phyloP scores from a whole-genome alignment of 2,888 invertebrate genomes.

The Colostygia pectinataria region DNA sequence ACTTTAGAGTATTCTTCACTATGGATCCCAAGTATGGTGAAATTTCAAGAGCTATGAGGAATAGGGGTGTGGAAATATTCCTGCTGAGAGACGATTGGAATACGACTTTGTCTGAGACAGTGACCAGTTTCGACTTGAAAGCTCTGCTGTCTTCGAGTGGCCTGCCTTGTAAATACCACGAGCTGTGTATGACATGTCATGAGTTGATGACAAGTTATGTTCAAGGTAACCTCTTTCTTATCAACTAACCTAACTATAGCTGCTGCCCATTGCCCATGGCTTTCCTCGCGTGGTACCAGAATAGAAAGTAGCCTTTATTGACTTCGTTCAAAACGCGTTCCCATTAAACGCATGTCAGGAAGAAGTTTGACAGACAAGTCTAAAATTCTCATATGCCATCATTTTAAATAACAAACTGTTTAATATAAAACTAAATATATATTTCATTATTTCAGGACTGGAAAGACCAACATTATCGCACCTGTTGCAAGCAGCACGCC shows the following conservation, averaged over 20 bases:
- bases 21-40: conserved; percentile 98
- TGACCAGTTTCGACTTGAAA: conserved; percentile 69
- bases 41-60: conserved; percentile 99
- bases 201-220: conserved; percentile 70
- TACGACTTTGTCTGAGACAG: conserved; percentile 56
- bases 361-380: too few relatives aligned
- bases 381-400: too few relatives aligned
- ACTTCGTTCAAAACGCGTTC: too few relatives aligned
- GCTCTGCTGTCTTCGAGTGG: conserved; percentile 70
- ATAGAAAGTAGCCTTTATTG: too few relatives aligned
- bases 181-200: conserved; percentile 63
- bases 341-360: too few relatives aligned
- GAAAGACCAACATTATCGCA: conserved; percentile 85
- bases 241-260: not conserved
- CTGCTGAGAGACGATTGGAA: conserved; percentile 62
- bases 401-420: too few relatives aligned
- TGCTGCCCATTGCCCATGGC: too few relatives aligned
- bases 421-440: not conserved
- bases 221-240: conserved; percentile 55
- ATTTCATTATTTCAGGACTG: conserved; percentile 65
- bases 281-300: too few relatives aligned
- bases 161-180: conserved; percentile 61
- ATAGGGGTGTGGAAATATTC: conserved; percentile 96
- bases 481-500: conserved; percentile 85
- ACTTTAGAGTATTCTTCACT: conserved; percentile 96